Evolutionary conservation across 2,888 invertebrate species (phyloP), one percentile per base, ranked within the genome.

Genomic region (Lasioglossum malachurum): DNA sequence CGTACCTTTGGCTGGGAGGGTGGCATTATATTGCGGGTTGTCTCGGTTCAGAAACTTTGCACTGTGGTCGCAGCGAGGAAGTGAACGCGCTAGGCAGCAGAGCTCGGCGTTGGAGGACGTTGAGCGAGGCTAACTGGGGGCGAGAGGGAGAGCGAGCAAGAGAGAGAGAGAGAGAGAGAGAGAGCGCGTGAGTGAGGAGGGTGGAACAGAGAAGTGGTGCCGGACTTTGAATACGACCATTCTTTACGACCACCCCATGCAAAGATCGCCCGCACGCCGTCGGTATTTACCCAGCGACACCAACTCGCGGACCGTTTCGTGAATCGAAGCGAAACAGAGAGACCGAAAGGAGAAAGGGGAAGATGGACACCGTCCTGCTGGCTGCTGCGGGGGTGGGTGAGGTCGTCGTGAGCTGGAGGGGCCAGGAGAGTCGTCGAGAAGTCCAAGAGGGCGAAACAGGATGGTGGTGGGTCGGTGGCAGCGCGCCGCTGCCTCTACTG

Each of bases 11-110:
- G 78, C 74, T 89, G 89, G 88, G 88, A 91, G 90, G 89, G 92
- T 91, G 90, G 94, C 92, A 93, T 94, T 94, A 94, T 94, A 94
- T 94, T 94, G 94, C 92, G 93, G 94, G 92, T 93, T 93, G 94
- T 94, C 93, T 94, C 94, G 94, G 92, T 94, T 93, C 90, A 91
- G 93, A 93, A 94, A 94, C 94, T 94, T 94, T 94, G 93, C 92
- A 93, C 93, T 93, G 93, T 91, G 94, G 93, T 93, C 92, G 86
- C 88, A 84, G 87, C 88, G 88, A 83, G 87, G 81, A 80, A 86
- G 78, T 76, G 88, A 86, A 84, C 82, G 80, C 79, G 84, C 80
- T 53, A 53, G 53, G 53, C 53, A 53, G 53, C 53, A 53, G 53
- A 10, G 53, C 53, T 53, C 53, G 23, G 53, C 23, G 23, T n/a